Base-by-base conservation (phyloP, 2,113 vertebrate species). In the Polypterus bichir region DNA sequence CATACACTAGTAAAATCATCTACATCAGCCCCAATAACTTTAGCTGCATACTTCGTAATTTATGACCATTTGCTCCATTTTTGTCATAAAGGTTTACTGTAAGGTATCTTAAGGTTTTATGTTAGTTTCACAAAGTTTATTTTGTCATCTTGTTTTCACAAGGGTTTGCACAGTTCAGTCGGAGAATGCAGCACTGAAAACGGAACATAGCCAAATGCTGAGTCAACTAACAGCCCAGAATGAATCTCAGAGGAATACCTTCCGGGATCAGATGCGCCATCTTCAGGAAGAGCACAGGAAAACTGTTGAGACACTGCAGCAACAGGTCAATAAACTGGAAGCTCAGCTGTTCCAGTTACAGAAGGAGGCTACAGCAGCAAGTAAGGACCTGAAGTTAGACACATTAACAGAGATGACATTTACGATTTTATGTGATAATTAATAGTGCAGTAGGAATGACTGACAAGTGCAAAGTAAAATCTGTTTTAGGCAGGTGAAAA, bases 241-340 rank as follows among this genome's bases (percentile, higher is more conserved):
- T 0, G 94, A 98, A 70, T 67, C 76, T 7, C 89, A 92, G 64
- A 80, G 81, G 0, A 81, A 77, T 73, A 85, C 74, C 54, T 97
- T 92, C 77, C 86, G 88, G 49, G 94, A 99, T 65, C 94, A 98
- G 76, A 71, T 91, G 60, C 87, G 89, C 63, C 91, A 89, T 62
- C 68, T 94, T 61, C 94, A 97, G 70, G 94, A 97, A 4, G 92
- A 98, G 60, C 94, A 98, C 76, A 81, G 89, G 62, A 85, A 87
- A 65, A 97, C 94, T 0, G 77, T 97, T 61, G 94, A 99, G 74
- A 94, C 88, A 0, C 79, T 98, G 68, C 96, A 97, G 71, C 82
- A 90, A 59, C 94, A 97, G 49, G 81, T 97, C 56, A 81, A 82
- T 58, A 83, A 87, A 44, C 82, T 97, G 59, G 93, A 99, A 81